These are phyloP conservation scores for Mamestra brassicae DNA, from an alignment of 2,888 invertebrate genomes.

Conservation along the genomic window DNA sequence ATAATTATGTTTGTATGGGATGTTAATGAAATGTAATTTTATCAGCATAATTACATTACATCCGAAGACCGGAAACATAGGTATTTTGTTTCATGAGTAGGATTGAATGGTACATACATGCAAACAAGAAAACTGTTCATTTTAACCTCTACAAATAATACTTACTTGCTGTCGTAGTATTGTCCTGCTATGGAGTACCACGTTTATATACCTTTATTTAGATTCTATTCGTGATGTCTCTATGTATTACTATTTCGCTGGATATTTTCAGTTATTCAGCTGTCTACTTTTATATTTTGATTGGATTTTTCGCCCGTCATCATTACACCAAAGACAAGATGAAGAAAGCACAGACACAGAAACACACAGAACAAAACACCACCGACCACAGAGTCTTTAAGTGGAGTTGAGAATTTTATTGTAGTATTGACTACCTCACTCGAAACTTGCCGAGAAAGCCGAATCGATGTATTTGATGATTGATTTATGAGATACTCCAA, in stretches of 20 bases:
- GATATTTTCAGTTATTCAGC: conserved; percentile 14
- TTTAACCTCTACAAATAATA: background rate
- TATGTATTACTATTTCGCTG: background rate
- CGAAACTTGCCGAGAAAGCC: too few species aligned
- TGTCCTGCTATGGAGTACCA: background rate
- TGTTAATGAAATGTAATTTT: background rate
- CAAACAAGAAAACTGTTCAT: background rate
- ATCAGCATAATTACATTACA: background rate
- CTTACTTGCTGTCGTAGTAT: conserved; percentile 13
- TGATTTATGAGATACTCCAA: too few species aligned
- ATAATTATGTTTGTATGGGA: too few species aligned
- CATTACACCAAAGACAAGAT: conserved; percentile 19
- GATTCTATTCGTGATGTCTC: background rate
- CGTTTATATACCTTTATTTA: conserved; percentile 3
- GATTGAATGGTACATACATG: background rate
- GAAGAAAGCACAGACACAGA: too few species aligned
- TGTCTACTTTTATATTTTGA: conserved; percentile 50
- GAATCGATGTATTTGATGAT: too few species aligned
- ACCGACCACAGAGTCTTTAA: too few species aligned
- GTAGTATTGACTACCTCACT: too few species aligned
- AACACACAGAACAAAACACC: background rate
- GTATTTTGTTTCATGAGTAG: background rate
- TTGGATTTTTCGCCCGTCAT: conserved; percentile 60
- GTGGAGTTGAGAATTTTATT: too few species aligned
- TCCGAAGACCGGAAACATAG: background rate